Evolutionary conservation across 2,797 vertebrate genomes (phyloP).

Genomic region (Urosaurus nigricauda): DNA sequence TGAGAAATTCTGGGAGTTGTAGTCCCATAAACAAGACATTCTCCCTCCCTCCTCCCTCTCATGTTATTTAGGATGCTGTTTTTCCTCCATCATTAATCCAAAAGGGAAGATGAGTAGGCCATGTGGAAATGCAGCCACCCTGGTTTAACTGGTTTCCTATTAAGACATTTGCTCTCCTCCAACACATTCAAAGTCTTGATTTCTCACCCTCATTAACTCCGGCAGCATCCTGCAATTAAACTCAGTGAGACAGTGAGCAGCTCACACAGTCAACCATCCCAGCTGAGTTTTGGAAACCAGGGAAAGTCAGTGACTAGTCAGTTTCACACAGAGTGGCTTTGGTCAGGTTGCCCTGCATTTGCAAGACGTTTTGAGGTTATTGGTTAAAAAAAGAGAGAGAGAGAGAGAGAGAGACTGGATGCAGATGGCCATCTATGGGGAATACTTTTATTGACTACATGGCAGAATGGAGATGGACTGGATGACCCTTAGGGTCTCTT

Average conservation of each 20-base stretch:
- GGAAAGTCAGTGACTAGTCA: constrained; percentile 12
- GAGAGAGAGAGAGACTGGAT: too few relatives aligned
- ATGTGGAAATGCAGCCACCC: constrained; percentile 26
- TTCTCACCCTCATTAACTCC: constrained; percentile 59
- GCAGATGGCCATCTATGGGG: fast-evolving
- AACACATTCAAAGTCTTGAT: constrained; percentile 58
- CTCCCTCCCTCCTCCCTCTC: not conserved
- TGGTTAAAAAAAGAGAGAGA: too few relatives aligned
- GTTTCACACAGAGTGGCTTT: constrained; percentile 43
- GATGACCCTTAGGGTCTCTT: not conserved
- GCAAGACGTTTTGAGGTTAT: too few relatives aligned
- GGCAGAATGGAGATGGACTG: not conserved
- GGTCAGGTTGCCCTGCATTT: not conserved
- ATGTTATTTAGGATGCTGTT: constrained; percentile 22
- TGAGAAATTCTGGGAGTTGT: not conserved
- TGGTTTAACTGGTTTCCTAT: constrained; percentile 49
- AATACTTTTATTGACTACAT: not conserved
- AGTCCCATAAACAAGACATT: too few relatives aligned
- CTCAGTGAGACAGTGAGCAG: constrained; percentile 41
- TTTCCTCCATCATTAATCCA: not conserved
- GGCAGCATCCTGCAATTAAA: constrained; percentile 68
- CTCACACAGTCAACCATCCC: constrained; percentile 45
- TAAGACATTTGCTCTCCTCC: constrained; percentile 27
- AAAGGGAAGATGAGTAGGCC: not conserved
- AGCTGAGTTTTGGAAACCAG: constrained; percentile 53